phyloP scores from a whole-genome alignment of 2,113 vertebrate species.

The Myotis brandtii region DNA sequence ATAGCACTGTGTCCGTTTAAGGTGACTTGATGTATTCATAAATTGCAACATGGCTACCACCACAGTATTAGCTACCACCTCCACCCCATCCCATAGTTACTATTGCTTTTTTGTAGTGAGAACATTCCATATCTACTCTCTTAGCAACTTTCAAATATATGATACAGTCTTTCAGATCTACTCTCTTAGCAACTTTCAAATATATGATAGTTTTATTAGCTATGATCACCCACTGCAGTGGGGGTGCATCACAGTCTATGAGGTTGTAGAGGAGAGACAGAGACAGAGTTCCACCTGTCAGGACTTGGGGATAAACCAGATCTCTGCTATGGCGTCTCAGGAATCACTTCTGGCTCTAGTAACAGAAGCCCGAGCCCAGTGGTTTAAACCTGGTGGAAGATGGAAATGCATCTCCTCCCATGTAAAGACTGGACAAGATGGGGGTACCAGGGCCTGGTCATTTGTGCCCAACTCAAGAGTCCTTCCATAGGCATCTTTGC shows the following conservation, averaged over 20 bases:
- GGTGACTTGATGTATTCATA: neutral
- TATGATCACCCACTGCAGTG: neutral
- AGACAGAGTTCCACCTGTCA: neutral
- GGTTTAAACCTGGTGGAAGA: neutral
- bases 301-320: neutral
- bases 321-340: neutral
- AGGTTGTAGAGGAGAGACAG: neutral
- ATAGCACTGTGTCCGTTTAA: neutral
- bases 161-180: neutral
- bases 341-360: neutral
- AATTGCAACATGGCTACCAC: neutral
- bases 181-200: neutral
- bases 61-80: neutral
- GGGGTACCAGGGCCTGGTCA: neutral
- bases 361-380: neutral
- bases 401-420: neutral
- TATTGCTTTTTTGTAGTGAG: neutral
- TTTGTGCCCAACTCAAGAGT: neutral
- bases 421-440: no score
- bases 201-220: neutral
- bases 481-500: neutral
- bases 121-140: neutral
- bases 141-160: neutral
- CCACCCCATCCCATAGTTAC: neutral
- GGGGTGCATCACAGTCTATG: neutral